These are phyloP conservation scores for Chloropsis cyanopogon DNA, from an alignment of 2,113 vertebrate species.

Conservation along the genomic window DNA sequence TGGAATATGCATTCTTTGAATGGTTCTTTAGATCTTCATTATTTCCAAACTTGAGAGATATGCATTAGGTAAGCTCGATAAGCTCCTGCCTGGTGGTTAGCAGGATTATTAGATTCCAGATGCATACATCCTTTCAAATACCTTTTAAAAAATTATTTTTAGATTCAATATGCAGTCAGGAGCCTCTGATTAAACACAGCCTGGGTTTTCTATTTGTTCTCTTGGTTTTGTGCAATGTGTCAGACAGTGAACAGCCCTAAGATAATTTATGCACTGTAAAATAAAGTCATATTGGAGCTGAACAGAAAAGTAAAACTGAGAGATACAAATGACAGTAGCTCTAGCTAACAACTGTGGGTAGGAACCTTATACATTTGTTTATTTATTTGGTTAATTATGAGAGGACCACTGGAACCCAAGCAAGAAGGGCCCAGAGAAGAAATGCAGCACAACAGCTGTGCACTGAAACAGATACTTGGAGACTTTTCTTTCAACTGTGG, in stretches of 20 bases:
- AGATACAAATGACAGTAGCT: background rate
- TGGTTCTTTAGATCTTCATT: background rate
- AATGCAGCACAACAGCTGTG: background rate
- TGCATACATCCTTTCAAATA: background rate
- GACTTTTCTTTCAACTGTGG: background rate
- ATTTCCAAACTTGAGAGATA: background rate
- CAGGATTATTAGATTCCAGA: background rate
- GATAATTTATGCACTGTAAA: background rate
- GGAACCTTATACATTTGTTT: background rate
- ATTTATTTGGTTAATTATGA: background rate
- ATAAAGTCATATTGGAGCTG: background rate
- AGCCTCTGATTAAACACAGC: background rate
- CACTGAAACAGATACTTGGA: background rate
- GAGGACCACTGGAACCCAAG: background rate
- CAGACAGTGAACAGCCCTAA: background rate
- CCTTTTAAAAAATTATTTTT: background rate
- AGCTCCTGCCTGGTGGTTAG: background rate
- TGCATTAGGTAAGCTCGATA: background rate
- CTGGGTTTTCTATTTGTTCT: background rate
- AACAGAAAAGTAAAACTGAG: background rate
- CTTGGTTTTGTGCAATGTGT: background rate
- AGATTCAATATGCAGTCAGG: background rate
- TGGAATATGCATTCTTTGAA: background rate
- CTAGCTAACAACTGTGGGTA: background rate
- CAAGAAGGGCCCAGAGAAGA: background rate